A percentile compares a stretch with the other conserved stretches of the same genome.
These are phyloP conservation scores for Microhierax caerulescens DNA, from an alignment of 2,797 vertebrate species.

Conservation along the genomic window DNA sequence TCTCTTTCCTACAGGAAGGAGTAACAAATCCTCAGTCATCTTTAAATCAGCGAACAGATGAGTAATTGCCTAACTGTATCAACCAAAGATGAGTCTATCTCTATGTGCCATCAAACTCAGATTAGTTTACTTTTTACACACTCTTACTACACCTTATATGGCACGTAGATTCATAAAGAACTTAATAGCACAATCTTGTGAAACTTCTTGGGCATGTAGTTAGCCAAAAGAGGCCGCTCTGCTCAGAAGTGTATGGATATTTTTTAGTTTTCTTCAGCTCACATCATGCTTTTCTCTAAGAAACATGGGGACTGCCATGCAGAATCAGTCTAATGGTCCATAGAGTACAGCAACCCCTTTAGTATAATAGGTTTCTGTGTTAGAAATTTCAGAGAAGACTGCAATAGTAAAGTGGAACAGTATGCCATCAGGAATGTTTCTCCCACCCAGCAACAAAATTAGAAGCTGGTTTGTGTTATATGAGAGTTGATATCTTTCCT, in stretches of 20 bases:
- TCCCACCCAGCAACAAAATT: background rate
- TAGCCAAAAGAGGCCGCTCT: background rate
- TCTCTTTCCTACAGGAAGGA: background rate
- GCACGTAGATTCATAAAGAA: background rate
- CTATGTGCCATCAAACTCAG: background rate
- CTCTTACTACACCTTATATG: background rate
- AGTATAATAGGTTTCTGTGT: background rate
- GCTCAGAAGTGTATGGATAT: background rate
- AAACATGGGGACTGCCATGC: background rate
- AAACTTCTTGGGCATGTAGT: background rate
- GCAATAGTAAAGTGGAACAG: background rate
- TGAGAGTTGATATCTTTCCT: background rate
- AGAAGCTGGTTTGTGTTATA: background rate
- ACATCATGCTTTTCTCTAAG: background rate
- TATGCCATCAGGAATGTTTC: background rate
- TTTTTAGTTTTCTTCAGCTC: background rate
- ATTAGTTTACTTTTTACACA: background rate
- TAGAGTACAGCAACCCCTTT: background rate
- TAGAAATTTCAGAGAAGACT: background rate
- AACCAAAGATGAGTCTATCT: background rate
- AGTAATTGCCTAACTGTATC: background rate
- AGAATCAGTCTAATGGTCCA: background rate
- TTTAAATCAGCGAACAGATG: background rate
- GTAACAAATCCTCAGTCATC: background rate
- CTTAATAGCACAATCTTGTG: background rate